Base-by-base conservation (phyloP, 2,797 vertebrate species). In the Myiothlypis chrysogaster region DNA sequence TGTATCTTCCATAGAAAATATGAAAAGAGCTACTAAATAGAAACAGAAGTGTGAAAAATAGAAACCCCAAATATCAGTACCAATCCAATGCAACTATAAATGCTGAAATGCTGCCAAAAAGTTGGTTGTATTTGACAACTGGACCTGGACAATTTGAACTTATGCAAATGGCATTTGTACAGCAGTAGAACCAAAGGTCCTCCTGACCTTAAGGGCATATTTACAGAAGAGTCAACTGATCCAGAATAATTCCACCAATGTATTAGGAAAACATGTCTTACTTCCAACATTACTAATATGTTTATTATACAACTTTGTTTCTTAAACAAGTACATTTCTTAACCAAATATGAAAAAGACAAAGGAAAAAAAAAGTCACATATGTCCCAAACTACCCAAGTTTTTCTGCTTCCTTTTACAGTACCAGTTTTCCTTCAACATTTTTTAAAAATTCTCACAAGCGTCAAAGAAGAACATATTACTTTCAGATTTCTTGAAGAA, bases 181-280 rank as follows among this genome's bases (percentile, higher is more conserved):
- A 81, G 75, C 56, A 90, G 35, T 55, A 21, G 73, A 94, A 63
- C 35, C 75, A 93, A 95, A 95, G 59, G 49, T 89, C 37, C 44
- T 81, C 63, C 68, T 39, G 49, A 87, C 64, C 70, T 80, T 53
- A 59, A 65, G 83, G 52, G 47, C 70, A 17, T 56, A 81, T 71
- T 93, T 91, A 77, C 41, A 69, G 12, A 69, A 70, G 47, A 61
- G 61, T 43, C 53, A 93, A 69, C 47, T 84, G 30, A 80, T 83
- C 60, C 34, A 83, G 81, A 77, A 82, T 63, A 70, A 72, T 66
- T 84, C 53, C 66, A n/a, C 25, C 12, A 66, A n/a, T 34, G 39
- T 61, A 15, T n/a, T 83, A 87, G 39, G 43, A 73, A 80, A 80
- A 81, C 23, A 41, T 9, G 23, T 15, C 57, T 77, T 52, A 68